Evolutionary conservation across 2,888 invertebrate genomes (phyloP).

Genomic region (Chloromyia formosa): DNA sequence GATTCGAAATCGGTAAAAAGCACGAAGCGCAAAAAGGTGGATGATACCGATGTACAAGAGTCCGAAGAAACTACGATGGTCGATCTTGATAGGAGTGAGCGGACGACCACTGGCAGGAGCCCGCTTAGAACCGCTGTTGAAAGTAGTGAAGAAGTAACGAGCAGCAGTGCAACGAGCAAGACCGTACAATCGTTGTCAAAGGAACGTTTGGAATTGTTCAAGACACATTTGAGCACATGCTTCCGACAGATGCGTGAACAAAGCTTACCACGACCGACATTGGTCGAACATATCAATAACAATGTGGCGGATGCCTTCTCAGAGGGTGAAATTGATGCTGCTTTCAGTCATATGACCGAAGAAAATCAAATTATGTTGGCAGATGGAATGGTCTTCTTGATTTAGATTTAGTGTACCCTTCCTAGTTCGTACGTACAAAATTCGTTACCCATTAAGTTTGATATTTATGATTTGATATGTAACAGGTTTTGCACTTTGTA

Average conservation of each 20-base stretch:
- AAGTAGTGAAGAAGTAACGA: constrained; percentile 43
- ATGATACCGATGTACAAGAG: constrained; percentile 63
- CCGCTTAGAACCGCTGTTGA: constrained; percentile 52
- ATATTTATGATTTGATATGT: constrained; percentile 1
- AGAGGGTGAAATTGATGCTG: constrained; percentile 77
- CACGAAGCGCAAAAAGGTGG: constrained; percentile 34
- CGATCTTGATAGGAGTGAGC: not conserved
- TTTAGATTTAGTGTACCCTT: constrained; percentile 66
- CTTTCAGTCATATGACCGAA: constrained; percentile 83
- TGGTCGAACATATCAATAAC: constrained; percentile 73
- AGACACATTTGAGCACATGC: constrained; percentile 69
- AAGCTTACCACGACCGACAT: constrained; percentile 73
- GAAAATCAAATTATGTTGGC: constrained; percentile 93
- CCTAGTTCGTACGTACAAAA: not conserved
- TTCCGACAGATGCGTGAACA: constrained; percentile 83
- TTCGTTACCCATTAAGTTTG: not conserved
- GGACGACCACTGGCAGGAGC: not conserved
- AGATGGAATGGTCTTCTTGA: constrained; percentile 83
- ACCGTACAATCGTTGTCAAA: constrained; percentile 49
- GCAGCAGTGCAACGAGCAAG: constrained; percentile 56
- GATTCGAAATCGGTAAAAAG: constrained; percentile 53
- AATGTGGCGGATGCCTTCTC: constrained; percentile 71
- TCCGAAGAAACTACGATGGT: constrained; percentile 25
- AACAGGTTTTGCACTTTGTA: not conserved
- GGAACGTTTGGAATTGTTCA: constrained; percentile 40